Conservation (phyloP, 92 coral and sea anemone species). For the Isaurus tuberculatus region DNA sequence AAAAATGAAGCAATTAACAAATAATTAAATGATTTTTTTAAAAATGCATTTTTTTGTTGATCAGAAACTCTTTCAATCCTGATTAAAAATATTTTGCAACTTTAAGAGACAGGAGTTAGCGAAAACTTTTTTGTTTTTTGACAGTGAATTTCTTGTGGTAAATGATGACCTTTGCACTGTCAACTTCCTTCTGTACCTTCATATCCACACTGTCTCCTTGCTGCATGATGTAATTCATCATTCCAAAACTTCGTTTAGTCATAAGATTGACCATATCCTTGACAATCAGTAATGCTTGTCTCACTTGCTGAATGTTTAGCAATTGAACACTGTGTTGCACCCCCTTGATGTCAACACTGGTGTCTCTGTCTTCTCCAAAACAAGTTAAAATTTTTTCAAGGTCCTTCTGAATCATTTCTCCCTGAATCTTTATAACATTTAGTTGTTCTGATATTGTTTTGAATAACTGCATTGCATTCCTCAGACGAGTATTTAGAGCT, state of each 20-base stretch:
- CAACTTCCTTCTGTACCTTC: conserved; percentile 79
- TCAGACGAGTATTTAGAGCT: conserved; percentile 69
- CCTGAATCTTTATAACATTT: conserved; percentile 74
- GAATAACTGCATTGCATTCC: conserved; percentile 81
- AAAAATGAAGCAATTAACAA: too few relatives aligned
- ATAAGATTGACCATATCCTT: conserved; percentile 79
- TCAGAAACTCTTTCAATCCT: background rate
- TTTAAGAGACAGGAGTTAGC: background rate
- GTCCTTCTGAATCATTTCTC: conserved; percentile 76
- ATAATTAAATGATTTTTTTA: background rate
- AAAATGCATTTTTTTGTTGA: background rate
- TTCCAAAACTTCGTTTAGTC: conserved; percentile 69
- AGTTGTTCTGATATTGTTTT: conserved; percentile 76
- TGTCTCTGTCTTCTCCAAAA: conserved; percentile 67
- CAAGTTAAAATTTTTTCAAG: conserved; percentile 70
- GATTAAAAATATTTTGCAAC: background rate
- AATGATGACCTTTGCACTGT: conserved; percentile 85
- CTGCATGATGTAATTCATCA: conserved; percentile 89
- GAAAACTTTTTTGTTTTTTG: conserved; percentile 63
- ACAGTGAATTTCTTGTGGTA: conserved; percentile 81
- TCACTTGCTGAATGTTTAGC: conserved; percentile 87
- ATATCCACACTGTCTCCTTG: conserved; percentile 96
- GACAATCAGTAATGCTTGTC: conserved; percentile 89
- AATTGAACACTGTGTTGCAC: conserved; percentile 81
- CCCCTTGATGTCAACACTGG: conserved; percentile 73